Evolutionary conservation across 2,797 vertebrate genomes (phyloP), one percentile per base, ranked within the genome.

Genomic region (Phoebastria nigripes): DNA sequence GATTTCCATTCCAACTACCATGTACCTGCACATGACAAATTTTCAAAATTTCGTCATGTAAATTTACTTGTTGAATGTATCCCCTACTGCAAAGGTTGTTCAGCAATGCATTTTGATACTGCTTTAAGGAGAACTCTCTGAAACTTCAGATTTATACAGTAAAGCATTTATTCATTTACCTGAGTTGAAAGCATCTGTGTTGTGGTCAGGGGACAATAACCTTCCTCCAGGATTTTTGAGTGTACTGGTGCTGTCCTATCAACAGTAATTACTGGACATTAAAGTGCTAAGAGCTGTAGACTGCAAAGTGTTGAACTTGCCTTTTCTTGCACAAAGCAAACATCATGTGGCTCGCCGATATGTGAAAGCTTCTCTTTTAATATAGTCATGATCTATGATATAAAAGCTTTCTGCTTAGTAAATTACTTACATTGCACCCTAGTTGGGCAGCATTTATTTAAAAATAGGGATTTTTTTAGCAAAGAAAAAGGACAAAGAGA

Each of bases 261-360:
- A 65, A 29, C 39, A 44, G 4, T n/a, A 58, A 82, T 37, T 14
- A 41, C 12, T 4, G 28, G 55, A 21, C 22, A 35, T 41, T 42
- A 47, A 76, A 59, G n/a, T 51, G 4, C 18, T 39, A 26, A 73
- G 37, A 82, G 15, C 18, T 46, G 19, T 3, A 67, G 39, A 66
- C 31, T 52, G 29, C 6, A 69, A 82, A 65, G 10, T 28, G 33
- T 12, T 26, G 7, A 74, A 39, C 20, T 46, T 61, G 31, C n/a
- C 19, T 74, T 73, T 78, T 58, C 15, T 66, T 65, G 12, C 35
- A 62, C 29, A 55, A 71, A 79, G 8, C 4, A n/a, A 73, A 52
- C 1, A 52, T 20, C 28, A 42, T 15, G 9, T 31, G 42, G 37
- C 22, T 72, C 3, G 0, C 17, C 3, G 0, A 16, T 46, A 33